Evolutionary conservation across 2,888 invertebrate species (phyloP).

Genomic region (Lepidochrysops patricia): DNA sequence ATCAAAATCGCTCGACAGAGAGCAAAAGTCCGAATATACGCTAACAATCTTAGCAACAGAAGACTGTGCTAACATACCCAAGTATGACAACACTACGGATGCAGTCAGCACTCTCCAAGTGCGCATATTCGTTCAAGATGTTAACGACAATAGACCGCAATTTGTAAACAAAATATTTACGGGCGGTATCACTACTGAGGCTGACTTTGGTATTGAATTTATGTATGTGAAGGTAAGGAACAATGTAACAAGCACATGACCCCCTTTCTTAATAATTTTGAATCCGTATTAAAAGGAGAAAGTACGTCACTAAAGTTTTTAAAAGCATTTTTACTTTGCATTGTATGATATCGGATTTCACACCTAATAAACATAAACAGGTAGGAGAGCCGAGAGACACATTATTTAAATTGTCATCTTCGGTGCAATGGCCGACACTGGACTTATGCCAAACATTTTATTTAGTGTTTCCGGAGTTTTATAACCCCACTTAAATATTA

Average conservation of each 20-base stretch:
- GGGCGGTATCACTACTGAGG: constrained; percentile 94
- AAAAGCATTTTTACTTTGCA: no score
- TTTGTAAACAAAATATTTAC: constrained; percentile 90
- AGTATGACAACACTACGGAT: constrained; percentile 70
- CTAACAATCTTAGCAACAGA: constrained; percentile 88
- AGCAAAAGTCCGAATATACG: constrained; percentile 78
- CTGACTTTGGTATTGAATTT: constrained; percentile 91
- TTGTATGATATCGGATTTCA: no score
- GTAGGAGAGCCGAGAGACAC: no score
- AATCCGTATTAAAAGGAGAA: no score
- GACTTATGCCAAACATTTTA: no score
- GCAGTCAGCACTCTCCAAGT: constrained; percentile 83
- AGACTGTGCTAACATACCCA: constrained; percentile 80
- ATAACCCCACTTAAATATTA: not conserved
- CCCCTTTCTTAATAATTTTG: no score
- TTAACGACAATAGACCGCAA: constrained; percentile 93
- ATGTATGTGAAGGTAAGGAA: constrained; percentile 83
- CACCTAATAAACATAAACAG: no score
- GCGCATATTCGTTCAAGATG: constrained; percentile 82
- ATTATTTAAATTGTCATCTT: no score
- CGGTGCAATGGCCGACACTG: no score
- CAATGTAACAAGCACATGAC: no score
- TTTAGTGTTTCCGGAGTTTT: not conserved
- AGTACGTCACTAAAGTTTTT: no score
- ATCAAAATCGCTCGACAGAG: constrained; percentile 81